Conservation (phyloP, 2,888 invertebrate species). For the Acrobasis suavella region DNA sequence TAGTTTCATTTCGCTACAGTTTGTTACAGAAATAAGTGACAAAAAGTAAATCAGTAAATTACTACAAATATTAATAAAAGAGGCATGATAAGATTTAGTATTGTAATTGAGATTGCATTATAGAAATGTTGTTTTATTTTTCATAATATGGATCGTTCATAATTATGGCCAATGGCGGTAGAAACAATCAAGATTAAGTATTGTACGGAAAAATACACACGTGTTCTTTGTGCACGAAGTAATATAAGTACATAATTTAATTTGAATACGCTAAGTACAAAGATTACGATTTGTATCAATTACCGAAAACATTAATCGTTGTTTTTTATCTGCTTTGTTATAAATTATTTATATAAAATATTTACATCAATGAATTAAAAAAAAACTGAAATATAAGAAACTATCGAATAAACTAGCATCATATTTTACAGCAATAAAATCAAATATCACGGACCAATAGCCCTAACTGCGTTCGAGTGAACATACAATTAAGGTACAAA, state of each 20-base stretch:
- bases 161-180: not conserved
- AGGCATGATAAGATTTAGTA: not conserved
- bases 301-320: too few relatives aligned
- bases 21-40: not conserved
- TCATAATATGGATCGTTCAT: not conserved
- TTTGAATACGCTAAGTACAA: not conserved
- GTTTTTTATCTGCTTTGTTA: too few relatives aligned
- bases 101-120: not conserved
- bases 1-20: not conserved
- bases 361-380: too few relatives aligned
- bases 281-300: not conserved
- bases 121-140: not conserved
- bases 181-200: too few relatives aligned
- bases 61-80: not conserved
- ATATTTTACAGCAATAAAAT: not conserved
- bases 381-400: too few relatives aligned
- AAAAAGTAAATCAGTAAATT: too few relatives aligned
- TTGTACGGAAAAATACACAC: not conserved
- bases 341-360: too few relatives aligned
- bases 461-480: not conserved
- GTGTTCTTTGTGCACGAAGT: not conserved
- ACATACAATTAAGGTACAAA: conserved; percentile 2
- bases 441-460: not conserved
- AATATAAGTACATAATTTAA: not conserved
- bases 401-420: not conserved